Evolutionary conservation across 2,797 vertebrate species (phyloP).

Genomic region (Toxotes lorentzi): DNA sequence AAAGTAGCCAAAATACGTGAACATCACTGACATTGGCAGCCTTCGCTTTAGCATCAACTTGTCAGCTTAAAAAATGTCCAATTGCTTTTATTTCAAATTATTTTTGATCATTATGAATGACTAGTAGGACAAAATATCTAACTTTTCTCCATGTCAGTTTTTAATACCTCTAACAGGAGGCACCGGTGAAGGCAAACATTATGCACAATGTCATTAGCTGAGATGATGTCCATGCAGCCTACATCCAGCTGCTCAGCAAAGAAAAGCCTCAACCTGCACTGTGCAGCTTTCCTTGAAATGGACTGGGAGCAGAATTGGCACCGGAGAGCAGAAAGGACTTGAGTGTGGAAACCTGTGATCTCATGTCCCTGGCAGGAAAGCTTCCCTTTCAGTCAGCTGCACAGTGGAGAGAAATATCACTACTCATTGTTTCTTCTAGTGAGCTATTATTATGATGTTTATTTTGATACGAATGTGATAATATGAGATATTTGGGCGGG

Average conservation of each 20-base stretch:
- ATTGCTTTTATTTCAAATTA: too few relatives aligned
- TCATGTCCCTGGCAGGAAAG: constrained; percentile 32
- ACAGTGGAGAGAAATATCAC: constrained; percentile 1
- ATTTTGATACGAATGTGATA: background rate
- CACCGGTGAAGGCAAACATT: constrained; percentile 1
- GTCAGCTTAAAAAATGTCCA: too few relatives aligned
- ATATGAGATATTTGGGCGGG: background rate
- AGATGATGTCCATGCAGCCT: background rate
- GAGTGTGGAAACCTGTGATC: constrained; percentile 35
- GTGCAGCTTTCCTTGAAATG: constrained; percentile 9
- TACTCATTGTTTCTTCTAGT: background rate
- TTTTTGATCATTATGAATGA: too few relatives aligned
- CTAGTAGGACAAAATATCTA: background rate
- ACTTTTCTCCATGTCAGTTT: background rate
- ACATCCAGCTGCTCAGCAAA: background rate
- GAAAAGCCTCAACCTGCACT: background rate
- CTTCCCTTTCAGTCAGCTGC: constrained; percentile 10
- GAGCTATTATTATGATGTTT: background rate
- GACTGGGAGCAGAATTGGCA: constrained; percentile 12
- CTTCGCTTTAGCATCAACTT: background rate
- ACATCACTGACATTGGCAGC: background rate
- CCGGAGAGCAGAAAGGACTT: background rate
- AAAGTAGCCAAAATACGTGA: background rate
- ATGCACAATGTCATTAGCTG: constrained; percentile 12
- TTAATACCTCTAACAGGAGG: background rate